Conservation (phyloP, 2,113 vertebrate genomes). For the Oxyura jamaicensis region DNA sequence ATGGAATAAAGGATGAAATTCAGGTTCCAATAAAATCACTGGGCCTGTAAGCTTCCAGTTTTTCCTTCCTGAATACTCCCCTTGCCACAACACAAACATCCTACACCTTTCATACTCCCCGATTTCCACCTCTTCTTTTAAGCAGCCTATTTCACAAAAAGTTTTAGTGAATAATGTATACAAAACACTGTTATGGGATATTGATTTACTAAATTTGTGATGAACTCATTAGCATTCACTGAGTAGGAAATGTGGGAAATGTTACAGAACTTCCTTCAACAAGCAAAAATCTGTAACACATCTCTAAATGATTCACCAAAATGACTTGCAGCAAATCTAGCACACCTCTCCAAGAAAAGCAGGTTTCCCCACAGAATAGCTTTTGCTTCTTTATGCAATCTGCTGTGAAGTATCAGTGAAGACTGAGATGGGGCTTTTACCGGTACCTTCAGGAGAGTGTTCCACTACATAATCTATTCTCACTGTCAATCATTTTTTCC, state of each 20-base stretch:
- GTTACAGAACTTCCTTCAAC: background rate
- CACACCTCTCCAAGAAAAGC: background rate
- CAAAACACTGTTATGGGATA: background rate
- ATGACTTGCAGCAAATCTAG: background rate
- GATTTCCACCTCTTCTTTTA: background rate
- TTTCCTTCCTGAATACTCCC: background rate
- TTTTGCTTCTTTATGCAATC: background rate
- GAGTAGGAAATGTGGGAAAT: background rate
- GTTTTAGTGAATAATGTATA: background rate
- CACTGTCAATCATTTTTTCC: slow-evolving; percentile 9
- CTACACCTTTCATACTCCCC: background rate
- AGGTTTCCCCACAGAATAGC: background rate
- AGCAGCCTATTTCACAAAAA: background rate
- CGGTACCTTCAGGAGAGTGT: background rate
- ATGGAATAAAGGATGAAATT: background rate
- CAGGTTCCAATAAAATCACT: background rate
- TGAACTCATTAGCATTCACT: background rate
- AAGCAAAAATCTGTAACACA: background rate
- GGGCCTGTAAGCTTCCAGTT: background rate
- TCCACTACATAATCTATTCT: background rate
- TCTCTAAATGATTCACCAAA: slow-evolving; percentile 18
- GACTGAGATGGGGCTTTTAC: slow-evolving; percentile 15
- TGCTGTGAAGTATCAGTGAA: background rate
- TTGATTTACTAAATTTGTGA: background rate
- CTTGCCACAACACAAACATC: background rate